Base-by-base conservation (phyloP, 2,113 vertebrate species). In the Athene noctua region DNA sequence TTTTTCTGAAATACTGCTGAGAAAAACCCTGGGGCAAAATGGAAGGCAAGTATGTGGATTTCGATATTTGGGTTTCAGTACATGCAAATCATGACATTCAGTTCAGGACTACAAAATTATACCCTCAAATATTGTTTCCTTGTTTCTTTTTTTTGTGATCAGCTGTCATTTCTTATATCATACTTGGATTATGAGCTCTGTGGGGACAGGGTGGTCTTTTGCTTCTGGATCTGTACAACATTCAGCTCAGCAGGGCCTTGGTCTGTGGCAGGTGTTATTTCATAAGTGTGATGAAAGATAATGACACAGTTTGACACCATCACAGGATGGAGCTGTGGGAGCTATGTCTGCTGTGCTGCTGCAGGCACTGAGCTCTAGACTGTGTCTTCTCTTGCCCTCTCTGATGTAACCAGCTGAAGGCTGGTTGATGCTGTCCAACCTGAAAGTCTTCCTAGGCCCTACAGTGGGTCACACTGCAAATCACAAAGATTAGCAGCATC, bases 371-470 rank as follows among this genome's bases (percentile, higher is more conserved):
- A 86, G 80, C 80, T 87, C 87, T 18, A 71, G 34, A 67, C 30
- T 51, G 27, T 40, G 72, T 30, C 61, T 90, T 78, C 63, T 71
- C 81, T 74, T 85, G 73, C 47, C 46, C 46, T 78, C 4, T 46
- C 87, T 95, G 90, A 71, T 74, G 65, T 38, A 63, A 94, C 84
- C 51, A 51, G 68, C 59, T 36, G n/a, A 70, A 89, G 68, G 80
- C 51, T 71, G 32, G 77, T 49, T 78, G 44, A 30, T 78, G 80
- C 42, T 1, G 4, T 55, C 63, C 84, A 95, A 87, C 68, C 90
- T 89, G 80, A 95, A 95, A 89, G 59, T n/a, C 73, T 38, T 73
- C 72, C 51, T 36, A 30, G 52, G 55, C 65, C 22, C 72, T 86
- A 1, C 0, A 0, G 46, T 44, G 63, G 42, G 49, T 54, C 75